These are phyloP conservation scores for Megaceryle maxima DNA, from an alignment of 2,113 vertebrate species.

Conservation along the genomic window DNA sequence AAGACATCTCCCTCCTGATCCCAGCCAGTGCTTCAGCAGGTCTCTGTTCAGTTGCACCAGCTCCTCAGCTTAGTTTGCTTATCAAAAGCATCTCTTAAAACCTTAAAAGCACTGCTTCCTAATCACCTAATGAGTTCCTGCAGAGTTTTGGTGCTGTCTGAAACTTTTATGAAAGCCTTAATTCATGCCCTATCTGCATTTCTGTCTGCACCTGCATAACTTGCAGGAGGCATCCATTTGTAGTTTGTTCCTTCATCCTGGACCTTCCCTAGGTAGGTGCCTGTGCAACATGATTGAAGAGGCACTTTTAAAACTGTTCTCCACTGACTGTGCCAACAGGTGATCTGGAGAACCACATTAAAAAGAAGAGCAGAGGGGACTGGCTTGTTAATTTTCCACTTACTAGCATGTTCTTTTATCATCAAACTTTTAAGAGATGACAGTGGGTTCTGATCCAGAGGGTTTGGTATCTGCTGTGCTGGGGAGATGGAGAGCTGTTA, in stretches of 20 bases:
- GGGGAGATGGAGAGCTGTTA: not conserved
- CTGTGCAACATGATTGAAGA: not conserved
- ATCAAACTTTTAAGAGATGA: not conserved
- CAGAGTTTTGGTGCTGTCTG: not conserved
- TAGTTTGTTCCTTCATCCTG: not conserved
- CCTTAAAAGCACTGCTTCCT: not conserved
- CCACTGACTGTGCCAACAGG: not conserved
- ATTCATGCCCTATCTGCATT: not conserved
- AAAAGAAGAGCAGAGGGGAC: not conserved
- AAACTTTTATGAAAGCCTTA: not conserved
- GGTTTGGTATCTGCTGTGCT: not conserved
- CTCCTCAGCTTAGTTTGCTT: not conserved
- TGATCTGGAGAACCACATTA: not conserved
- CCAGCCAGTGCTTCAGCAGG: not conserved
- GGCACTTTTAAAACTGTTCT: not conserved
- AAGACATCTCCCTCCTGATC: rapidly evolving
- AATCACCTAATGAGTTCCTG: not conserved
- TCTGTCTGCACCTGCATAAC: not conserved
- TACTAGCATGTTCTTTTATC: not conserved
- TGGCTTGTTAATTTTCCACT: not conserved
- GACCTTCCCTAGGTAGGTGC: not conserved
- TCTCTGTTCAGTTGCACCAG: not conserved
- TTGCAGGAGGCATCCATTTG: not conserved
- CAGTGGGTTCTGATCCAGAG: not conserved
- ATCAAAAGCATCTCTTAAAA: not conserved